These are phyloP conservation scores for Balaeniceps rex DNA, from an alignment of 2,113 vertebrate genomes.

Conservation along the genomic window DNA sequence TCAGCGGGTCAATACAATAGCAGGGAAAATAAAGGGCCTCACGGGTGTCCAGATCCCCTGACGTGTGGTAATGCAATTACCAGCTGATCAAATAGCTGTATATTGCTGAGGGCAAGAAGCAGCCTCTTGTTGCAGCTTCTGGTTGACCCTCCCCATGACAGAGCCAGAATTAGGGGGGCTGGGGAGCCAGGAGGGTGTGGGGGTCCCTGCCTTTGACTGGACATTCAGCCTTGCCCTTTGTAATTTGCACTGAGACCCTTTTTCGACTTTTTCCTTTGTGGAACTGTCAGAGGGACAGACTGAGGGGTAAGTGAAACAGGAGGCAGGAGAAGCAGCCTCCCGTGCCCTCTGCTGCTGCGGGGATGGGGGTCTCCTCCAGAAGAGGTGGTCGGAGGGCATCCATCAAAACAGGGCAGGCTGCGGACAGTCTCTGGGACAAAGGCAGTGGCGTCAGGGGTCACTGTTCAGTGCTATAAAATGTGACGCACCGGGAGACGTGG, in stretches of 20 bases:
- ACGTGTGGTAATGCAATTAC: not conserved
- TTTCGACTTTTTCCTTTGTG: not conserved
- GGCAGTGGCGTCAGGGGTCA: not conserved
- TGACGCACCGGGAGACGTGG: fast-evolving
- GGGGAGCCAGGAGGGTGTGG: not conserved
- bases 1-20: not conserved
- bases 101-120: not conserved
- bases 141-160: not conserved
- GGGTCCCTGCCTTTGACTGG: not conserved
- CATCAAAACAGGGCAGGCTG: not conserved
- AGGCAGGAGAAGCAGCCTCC: not conserved
- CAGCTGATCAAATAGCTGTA: conserved; percentile 37
- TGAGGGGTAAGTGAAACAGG: not conserved
- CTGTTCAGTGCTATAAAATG: not conserved
- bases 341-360: not conserved
- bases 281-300: not conserved
- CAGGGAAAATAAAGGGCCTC: not conserved
- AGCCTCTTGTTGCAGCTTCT: not conserved
- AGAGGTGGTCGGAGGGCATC: not conserved
- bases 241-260: not conserved
- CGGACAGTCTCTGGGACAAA: not conserved
- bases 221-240: not conserved
- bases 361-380: not conserved
- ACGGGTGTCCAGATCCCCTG: not conserved
- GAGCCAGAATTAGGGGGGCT: not conserved